Base-by-base conservation (phyloP, 2,888 invertebrate genomes). In the Cyclophora punctaria region DNA sequence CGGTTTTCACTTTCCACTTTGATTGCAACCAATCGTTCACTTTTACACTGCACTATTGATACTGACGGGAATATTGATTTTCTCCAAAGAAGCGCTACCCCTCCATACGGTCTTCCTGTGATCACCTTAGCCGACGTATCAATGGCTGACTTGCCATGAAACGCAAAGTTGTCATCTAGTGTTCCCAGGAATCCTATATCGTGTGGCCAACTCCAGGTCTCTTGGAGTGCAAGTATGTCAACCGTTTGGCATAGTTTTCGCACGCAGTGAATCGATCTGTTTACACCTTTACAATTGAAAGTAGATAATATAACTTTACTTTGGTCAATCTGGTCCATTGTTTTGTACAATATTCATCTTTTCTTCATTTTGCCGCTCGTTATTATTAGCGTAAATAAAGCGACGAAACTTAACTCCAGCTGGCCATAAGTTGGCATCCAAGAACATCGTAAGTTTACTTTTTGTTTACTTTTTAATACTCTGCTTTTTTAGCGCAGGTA, bases 401-500 rank as follows among this genome's bases (percentile, higher is more conserved):
- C 54, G 51, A 3, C 63, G 47, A 47, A 55, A 61, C 3, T 41
- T 35, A 4, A 66, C 49, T 3, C 60, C 63, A 6, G 59, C 50
- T 0, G 64, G 66, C 63, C 64, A 64, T 5, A 64, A 53, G 6
- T 53, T 46, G 5, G 56, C 53, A 5, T 42, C 42, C 45, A 66
- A 50, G 47, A 62, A 63, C 3, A 52, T 4, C 0, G 47, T 7
- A 7, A 60, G n/a, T 46, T 60, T 60, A 6, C 48, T 46, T 48
- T 48, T 50, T 1, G 58, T n/a, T n/a, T n/a, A n/a, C n/a, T n/a
- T n/a, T n/a, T n/a, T n/a, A 80, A 75, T 69, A 67, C 66, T 50
- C 62, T 62, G 64, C 63, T 64, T 69, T 69, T 60, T 72, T 69
- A 66, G 61, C 53, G 53, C 64, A 72, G 69, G 71, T 69, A 75